Percentiles rank a stretch among this genome's conserved stretches.
Evolutionary conservation across 2,113 vertebrate species (phyloP).

Genomic region (Pollimyrus isidori): DNA sequence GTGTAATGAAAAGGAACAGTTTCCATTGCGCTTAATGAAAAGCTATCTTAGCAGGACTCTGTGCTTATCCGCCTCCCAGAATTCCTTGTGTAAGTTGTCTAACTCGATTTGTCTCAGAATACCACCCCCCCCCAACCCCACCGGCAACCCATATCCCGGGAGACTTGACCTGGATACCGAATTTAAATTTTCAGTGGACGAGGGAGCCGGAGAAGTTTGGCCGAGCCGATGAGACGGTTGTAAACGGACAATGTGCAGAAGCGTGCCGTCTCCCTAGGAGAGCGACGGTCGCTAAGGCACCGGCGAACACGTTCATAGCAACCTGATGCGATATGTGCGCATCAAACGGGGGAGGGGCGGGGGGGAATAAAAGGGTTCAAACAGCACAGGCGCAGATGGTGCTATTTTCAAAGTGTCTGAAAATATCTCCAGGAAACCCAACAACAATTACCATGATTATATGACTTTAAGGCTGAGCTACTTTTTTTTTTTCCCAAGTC

Average conservation of each 20-base stretch:
- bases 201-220: background rate
- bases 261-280: background rate
- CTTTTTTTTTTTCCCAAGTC: background rate
- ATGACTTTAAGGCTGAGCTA: background rate
- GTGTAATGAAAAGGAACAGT: slow-evolving; percentile 53
- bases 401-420: background rate
- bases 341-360: background rate
- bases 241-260: background rate
- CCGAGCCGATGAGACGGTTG: background rate
- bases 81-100: slow-evolving; percentile 18
- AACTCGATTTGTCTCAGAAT: slow-evolving; percentile 9
- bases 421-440: background rate
- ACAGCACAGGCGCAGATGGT: background rate
- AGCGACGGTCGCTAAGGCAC: background rate
- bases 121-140: background rate
- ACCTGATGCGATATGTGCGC: background rate
- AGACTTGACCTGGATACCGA: background rate
- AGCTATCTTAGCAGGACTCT: slow-evolving; percentile 32
- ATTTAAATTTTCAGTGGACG: background rate
- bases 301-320: background rate
- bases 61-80: slow-evolving; percentile 42
- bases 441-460: background rate
- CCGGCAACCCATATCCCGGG: background rate
- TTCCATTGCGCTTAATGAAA: slow-evolving; percentile 52
- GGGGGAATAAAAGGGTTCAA: background rate